Percentiles rank a stretch among this genome's conserved stretches.
These are phyloP conservation scores for Nomada flava DNA, from an alignment of 2,888 invertebrate species.

Conservation along the genomic window DNA sequence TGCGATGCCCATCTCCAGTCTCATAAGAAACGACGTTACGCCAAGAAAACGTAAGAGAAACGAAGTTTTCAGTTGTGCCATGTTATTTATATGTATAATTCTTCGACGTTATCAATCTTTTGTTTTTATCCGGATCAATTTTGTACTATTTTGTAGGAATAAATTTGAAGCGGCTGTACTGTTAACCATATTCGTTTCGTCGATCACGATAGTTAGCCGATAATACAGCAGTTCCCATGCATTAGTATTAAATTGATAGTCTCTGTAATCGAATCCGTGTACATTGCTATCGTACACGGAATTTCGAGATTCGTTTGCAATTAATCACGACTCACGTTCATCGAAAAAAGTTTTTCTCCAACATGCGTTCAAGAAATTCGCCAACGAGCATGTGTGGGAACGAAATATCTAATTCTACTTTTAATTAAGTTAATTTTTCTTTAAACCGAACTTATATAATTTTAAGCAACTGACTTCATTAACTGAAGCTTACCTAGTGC, in stretches of 20 bases:
- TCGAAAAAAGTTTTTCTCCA: neutral
- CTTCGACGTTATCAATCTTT: neutral
- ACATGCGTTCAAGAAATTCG: too few species aligned
- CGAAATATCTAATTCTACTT: neutral
- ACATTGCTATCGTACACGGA: slow-evolving; percentile 13
- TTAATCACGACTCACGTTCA: neutral
- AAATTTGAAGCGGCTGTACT: slow-evolving; percentile 1
- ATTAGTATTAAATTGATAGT: slow-evolving; percentile 24
- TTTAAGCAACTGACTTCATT: neutral
- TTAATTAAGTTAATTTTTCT: neutral
- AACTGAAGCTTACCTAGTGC: slow-evolving; percentile 29
- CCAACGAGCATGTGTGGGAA: neutral
- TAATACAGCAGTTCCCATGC: slow-evolving; percentile 22
- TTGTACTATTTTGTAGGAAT: neutral
- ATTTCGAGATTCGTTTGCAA: slow-evolving; percentile 24
- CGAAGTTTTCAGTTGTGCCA: neutral
- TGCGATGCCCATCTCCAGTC: neutral
- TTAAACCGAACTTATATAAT: neutral
- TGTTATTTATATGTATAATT: neutral
- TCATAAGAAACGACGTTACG: neutral
- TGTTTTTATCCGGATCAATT: neutral
- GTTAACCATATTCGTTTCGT: slow-evolving; percentile 1
- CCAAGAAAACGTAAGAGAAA: neutral
- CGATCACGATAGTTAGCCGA: slow-evolving; percentile 19
- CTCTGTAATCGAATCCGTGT: slow-evolving; percentile 19